Evolutionary conservation across 2,113 vertebrate species (phyloP), one percentile per base, ranked within the genome.

Genomic region (Ivindomyrus marchei): DNA sequence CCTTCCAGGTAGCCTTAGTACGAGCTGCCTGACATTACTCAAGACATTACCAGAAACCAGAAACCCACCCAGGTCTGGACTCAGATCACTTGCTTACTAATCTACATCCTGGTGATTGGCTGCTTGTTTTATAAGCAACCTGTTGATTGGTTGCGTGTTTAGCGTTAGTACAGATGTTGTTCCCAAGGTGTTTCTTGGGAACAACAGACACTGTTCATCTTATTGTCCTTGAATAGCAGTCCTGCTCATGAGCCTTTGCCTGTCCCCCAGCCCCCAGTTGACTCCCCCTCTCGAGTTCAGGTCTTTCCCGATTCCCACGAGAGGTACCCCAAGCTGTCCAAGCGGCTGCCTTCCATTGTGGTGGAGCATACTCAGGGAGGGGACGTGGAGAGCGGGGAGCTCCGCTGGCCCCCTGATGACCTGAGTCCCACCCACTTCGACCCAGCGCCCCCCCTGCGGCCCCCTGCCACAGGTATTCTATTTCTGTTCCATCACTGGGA

Each of bases 401-500:
- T 98, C 0, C 96, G 97, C 88, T 98, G 97, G 97, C 97, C 97
- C 3, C 97, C 97, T 0, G 97, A 97, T 46, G 97, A 97, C 89
- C 93, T 96, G 31, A 94, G 94, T 89, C 94, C 96, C 10, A 90
- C 95, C 0, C 96, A 97, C 10, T 93, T 95, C 19, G 36, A 31
- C 31, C 31, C 10, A 31, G 31, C 31, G 31, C 1, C 8, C 70
- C 31, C 13, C 13, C 70, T 4, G 3, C 31, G 0, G 13, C 27
- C 70, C 1, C 70, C 70, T 17, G 4, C 70, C 70, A 77, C 70
- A 77, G 70, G 70, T 77, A 77, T 77, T 13, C 31, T 36, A 36
- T 15, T 77, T 77, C 58, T 66, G 58, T n/a, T 10, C 58, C n/a
- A 27, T 66, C 58, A n/a, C 58, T 66, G 58, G 58, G 58, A 8